These are phyloP conservation scores for Palythoa grandiflora DNA, from an alignment of 92 coral and sea anemone genomes.

Conservation along the genomic window DNA sequence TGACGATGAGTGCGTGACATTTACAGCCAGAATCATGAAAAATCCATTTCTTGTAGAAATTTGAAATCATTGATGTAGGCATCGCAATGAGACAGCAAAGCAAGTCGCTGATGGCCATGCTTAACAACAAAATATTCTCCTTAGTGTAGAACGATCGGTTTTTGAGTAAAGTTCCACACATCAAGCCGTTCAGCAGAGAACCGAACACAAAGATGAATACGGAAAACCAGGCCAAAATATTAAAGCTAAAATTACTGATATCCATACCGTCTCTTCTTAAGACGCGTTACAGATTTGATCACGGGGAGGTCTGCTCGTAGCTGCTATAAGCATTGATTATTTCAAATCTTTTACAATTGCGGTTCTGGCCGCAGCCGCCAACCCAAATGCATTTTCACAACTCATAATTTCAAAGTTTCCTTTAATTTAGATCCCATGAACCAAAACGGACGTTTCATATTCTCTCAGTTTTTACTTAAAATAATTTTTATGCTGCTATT, in stretches of 20 bases:
- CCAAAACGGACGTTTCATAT: too few species aligned
- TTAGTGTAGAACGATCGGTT: neutral
- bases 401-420: too few species aligned
- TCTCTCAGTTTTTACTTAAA: too few species aligned
- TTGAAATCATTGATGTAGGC: neutral
- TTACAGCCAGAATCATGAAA: neutral
- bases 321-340: too few species aligned
- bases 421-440: too few species aligned
- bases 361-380: too few species aligned
- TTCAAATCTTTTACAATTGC: too few species aligned
- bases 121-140: neutral
- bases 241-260: neutral
- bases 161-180: neutral
- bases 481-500: too few species aligned
- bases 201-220: neutral
- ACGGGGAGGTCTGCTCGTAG: too few species aligned
- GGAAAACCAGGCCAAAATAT: neutral
- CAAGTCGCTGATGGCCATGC: constrained; percentile 1
- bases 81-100: neutral
- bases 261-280: neutral
- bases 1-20: neutral
- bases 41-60: neutral
- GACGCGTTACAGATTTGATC: too few species aligned
- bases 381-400: too few species aligned
- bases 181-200: neutral